Evolutionary conservation across 2,888 invertebrate genomes (phyloP).

Genomic region (Cheilosia grossa): DNA sequence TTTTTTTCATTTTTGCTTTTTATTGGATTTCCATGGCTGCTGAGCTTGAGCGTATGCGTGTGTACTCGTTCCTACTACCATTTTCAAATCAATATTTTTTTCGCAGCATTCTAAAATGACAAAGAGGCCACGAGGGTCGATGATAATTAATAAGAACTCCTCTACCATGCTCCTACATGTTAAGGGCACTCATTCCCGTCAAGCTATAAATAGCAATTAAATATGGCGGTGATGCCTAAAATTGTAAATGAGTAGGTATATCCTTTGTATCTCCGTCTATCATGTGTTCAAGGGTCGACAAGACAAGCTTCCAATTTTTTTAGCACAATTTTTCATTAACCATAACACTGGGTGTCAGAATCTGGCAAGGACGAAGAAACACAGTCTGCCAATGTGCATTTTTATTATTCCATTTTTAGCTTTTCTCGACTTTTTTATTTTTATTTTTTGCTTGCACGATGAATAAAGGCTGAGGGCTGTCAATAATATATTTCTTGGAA

Average conservation of each 20-base stretch:
- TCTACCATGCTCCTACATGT: not conserved
- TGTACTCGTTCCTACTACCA: constrained; percentile 4
- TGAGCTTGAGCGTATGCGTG: constrained; percentile 25
- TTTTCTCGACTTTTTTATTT: not conserved
- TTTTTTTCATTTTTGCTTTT: not conserved
- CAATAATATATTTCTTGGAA: not conserved
- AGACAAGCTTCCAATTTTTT: not conserved
- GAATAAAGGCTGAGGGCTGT: not conserved
- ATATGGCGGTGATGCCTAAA: constrained; percentile 20
- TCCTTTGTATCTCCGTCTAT: constrained; percentile 15
- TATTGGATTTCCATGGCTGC: not conserved
- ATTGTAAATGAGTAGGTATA: not conserved
- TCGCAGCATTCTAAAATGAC: not conserved
- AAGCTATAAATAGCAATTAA: constrained; percentile 35
- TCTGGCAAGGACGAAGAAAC: not conserved
- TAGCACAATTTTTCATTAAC: not conserved
- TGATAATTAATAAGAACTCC: constrained; percentile 33
- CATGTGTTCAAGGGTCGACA: constrained; percentile 13
- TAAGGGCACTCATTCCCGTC: not conserved
- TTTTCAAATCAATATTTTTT: constrained; percentile 44
- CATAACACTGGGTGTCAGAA: not conserved
- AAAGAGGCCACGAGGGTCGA: constrained; percentile 3
- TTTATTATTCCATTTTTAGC: not conserved
- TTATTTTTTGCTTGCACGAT: not conserved
- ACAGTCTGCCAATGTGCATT: not conserved